Base-by-base conservation (phyloP, 2,797 vertebrate species). In the Lutjanus campechanus region DNA sequence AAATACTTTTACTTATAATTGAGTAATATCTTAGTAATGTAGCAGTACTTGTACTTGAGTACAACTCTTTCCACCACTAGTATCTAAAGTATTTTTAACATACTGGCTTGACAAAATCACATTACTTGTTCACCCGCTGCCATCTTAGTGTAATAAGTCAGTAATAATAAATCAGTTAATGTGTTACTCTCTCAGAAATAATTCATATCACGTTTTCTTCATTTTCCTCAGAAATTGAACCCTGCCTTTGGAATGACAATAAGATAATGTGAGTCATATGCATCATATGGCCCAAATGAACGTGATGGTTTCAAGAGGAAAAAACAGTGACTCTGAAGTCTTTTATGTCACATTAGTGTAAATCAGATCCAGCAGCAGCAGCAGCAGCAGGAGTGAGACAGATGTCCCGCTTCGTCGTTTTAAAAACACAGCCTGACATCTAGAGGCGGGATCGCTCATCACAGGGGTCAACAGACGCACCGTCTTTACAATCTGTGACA, bases 361-460 rank as follows among this genome's bases (percentile, higher is more conserved):
- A 83, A 85, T 88, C 43, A 75, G 62, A 76, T 5, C 44, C 85
- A 49, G 29, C 13, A 0, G 29, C 25, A 25, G 29, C 13, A 0
- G 29, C 25, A 25, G 63, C 81, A 72, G 81, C 73, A 44, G 73
- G 17, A 73, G 46, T 6, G 54, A 68, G 20, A 68, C 66, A 19
- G 49, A 69, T 50, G 49, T 78, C 65, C 59, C 4, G 62, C 51
- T 74, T 55, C 40, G 36, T 59, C 29, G 41, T 83, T 84, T 75
- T 59, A 66, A 69, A 25, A 78, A 82, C 70, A 36, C 67, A 86
- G 77, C 54, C 71, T 85, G 90, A 87, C 93, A 87, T 81, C 94
- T 92, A 90, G 91, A 89, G 93, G 91, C 70, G 1, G 44, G 53
- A 76, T 63, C 54, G 10, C 56, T 83, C 82, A 82, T 89, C 76